Conservation (phyloP, 1,140 invertebrate genomes). For the Ceratina calcarata region DNA sequence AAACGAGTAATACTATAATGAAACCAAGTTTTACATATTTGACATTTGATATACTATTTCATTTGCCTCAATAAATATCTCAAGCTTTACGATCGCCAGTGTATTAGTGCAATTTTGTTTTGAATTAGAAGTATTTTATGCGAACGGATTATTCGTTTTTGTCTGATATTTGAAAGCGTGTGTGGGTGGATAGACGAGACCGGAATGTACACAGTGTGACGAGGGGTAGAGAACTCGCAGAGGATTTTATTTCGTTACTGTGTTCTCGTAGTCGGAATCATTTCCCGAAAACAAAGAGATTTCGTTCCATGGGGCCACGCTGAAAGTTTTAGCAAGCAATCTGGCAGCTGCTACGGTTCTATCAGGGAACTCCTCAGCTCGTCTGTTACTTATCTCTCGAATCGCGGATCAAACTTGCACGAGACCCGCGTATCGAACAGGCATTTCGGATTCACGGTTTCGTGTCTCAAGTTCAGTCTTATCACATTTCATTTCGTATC, state of each 20-base stretch:
- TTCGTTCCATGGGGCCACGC: constrained; percentile 6
- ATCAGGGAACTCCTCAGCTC: constrained; percentile 37
- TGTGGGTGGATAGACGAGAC: neutral
- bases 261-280: constrained; percentile 35
- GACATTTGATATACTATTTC: too few relatives aligned
- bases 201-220: neutral
- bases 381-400: constrained; percentile 43
- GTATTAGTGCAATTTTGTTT: too few relatives aligned
- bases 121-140: too few relatives aligned
- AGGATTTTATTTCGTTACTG: constrained; percentile 49
- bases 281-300: constrained; percentile 27
- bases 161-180: neutral
- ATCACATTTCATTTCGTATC: neutral
- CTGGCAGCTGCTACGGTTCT: constrained; percentile 23
- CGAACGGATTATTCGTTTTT: too few relatives aligned
- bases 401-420: constrained; percentile 52
- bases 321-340: constrained; percentile 66
- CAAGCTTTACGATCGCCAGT: too few relatives aligned
- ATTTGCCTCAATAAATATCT: too few relatives aligned
- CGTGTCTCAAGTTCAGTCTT: neutral
- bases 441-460: neutral
- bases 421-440: neutral
- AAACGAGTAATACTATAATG: too few relatives aligned
- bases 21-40: too few relatives aligned
- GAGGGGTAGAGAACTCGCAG: neutral